phyloP scores from a whole-genome alignment of 2,888 invertebrate species.

The Tenthredo amoena region DNA sequence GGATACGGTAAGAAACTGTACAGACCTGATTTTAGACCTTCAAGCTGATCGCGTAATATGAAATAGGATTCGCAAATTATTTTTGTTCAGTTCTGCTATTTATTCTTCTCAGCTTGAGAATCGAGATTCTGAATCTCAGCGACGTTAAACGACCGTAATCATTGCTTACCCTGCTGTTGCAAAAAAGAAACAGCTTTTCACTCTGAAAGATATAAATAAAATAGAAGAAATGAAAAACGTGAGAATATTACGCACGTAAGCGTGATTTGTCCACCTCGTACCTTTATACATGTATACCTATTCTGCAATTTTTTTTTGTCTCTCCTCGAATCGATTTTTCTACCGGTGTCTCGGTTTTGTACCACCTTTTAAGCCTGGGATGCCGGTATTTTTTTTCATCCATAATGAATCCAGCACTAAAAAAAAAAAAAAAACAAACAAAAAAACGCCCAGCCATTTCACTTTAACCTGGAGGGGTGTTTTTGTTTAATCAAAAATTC shows the following conservation, averaged over 20 bases:
- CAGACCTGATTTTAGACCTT: too few species aligned
- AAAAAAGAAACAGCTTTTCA: neutral
- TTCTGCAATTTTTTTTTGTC: too few species aligned
- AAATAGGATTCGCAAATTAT: neutral
- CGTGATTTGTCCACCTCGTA: neutral
- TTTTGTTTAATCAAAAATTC: neutral
- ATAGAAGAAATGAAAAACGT: constrained; percentile 2
- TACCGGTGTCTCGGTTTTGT: neutral
- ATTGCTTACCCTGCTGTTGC: neutral
- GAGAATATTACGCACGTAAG: neutral
- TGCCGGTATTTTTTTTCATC: too few species aligned
- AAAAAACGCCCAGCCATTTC: neutral
- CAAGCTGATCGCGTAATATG: neutral
- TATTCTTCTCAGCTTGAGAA: neutral
- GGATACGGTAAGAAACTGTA: neutral
- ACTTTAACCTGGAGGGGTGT: neutral
- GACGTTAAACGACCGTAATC: neutral
- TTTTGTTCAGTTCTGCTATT: neutral
- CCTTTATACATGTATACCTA: neutral
- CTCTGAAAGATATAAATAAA: neutral
- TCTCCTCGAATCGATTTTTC: too few species aligned
- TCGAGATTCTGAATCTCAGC: neutral
- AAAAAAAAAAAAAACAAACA: neutral
- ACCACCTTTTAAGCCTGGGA: neutral
- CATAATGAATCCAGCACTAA: too few species aligned